Conservation (phyloP, 2,113 vertebrate genomes). For the human (Homo sapiens) region DNA sequence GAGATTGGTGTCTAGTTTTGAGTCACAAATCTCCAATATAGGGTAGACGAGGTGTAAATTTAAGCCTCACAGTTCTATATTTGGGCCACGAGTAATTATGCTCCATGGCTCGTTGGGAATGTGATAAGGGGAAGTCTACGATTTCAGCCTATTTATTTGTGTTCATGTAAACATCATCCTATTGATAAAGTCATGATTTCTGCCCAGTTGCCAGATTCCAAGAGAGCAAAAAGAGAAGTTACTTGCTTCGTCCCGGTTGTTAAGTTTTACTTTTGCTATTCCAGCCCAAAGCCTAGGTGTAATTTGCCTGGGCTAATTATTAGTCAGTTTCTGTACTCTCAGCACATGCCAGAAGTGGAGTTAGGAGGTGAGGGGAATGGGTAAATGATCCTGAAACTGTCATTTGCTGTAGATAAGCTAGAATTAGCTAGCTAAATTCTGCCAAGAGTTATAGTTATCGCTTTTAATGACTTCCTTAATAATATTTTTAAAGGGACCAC, state of each 20-base stretch:
- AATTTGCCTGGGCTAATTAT: neutral
- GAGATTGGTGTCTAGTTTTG: neutral
- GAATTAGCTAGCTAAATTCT: slow-evolving; percentile 21
- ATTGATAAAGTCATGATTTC: neutral
- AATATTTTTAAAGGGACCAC: neutral
- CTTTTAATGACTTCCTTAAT: slow-evolving; percentile 45
- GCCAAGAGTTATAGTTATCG: neutral
- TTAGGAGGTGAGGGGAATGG: neutral
- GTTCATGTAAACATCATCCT: neutral
- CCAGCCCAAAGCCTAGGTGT: neutral
- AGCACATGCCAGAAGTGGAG: neutral
- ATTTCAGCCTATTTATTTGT: neutral
- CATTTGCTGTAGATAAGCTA: neutral
- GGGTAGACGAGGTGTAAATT: neutral
- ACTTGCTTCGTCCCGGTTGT: neutral
- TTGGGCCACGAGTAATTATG: neutral
- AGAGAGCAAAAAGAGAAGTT: neutral
- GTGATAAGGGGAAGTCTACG: neutral
- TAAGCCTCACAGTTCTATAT: neutral
- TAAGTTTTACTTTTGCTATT: neutral
- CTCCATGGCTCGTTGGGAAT: neutral
- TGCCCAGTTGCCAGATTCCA: neutral
- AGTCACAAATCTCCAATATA: neutral
- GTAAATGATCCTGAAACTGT: neutral
- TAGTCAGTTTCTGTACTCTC: neutral